A percentile compares a stretch with the other conserved stretches of the same genome.
Conservation (phyloP, 2,797 vertebrate species). For the Paramormyrops hopkinsi region DNA sequence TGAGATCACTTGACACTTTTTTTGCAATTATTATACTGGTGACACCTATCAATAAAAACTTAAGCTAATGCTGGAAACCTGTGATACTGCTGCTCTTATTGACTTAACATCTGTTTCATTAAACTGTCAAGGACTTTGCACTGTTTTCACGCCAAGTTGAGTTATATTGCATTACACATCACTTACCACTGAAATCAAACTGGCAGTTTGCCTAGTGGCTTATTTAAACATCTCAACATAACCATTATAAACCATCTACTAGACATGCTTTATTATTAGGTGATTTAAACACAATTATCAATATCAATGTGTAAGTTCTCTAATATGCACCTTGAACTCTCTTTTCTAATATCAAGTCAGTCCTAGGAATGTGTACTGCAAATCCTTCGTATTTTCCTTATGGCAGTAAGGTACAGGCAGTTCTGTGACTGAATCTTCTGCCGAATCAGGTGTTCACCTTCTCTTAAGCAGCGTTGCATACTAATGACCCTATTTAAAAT, state of each 20-base stretch:
- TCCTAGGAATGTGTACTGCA: background rate
- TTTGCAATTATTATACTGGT: background rate
- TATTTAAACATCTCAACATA: background rate
- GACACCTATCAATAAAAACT: background rate
- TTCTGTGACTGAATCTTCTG: background rate
- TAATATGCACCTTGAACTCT: background rate
- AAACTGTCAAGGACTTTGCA: background rate
- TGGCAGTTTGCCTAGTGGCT: background rate
- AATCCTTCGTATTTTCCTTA: background rate
- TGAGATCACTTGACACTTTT: background rate
- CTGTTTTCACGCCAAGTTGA: background rate
- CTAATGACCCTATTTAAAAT: background rate
- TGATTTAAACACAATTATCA: background rate
- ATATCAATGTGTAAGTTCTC: background rate
- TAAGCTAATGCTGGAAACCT: background rate
- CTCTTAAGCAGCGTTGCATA: background rate
- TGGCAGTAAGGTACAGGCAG: background rate
- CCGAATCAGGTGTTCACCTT: background rate
- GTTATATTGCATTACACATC: background rate
- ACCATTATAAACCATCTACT: background rate
- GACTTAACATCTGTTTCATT: background rate
- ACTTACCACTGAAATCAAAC: background rate
- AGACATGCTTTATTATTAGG: background rate
- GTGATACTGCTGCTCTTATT: background rate
- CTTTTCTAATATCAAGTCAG: background rate